Evolutionary conservation across 2,797 vertebrate species (phyloP), one percentile per base, ranked within the genome.

Genomic region (Hydrocynus forskahlii): DNA sequence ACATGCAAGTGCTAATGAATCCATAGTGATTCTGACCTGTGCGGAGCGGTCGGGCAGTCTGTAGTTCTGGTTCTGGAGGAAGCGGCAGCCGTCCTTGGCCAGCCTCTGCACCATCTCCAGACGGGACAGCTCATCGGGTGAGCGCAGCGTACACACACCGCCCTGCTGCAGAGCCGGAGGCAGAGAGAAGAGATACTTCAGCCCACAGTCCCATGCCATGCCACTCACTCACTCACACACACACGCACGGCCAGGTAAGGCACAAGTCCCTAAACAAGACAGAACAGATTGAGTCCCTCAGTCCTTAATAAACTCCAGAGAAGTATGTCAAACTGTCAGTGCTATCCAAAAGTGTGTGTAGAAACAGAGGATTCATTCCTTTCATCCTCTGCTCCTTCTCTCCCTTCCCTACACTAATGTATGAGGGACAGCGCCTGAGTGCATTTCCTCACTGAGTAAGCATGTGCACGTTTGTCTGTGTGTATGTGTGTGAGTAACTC

Each of bases 161-260:
- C 89, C 95, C 94, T 92, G 96, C 96, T 99, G 97, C 82, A 98
- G 92, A 86, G 93, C 95, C 90, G 96, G 96, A 91, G 97, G 95
- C 91, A 98, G 91, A 94, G 95, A 93, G 84, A 98, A 98, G 75
- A 98, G 90, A 91, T 97, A 98, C 94, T 95, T 99, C 92, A 99
- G 93, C 83, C 97, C 97, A 76, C 97, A 99, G 67, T 96, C 96
- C 97, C 96, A 99, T 89, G 97, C 96, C 97, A 99, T 98, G 92
- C 85, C 78, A 35, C 40, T 38, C 66, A 64, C 13, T 10, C 70
- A 57, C 19, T 29, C 78, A 69, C 50, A 73, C 64, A 40, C 19
- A 35, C 78, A 69, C 50, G 64, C 64, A 8, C 1, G 74, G 7
- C 35, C 16, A 38, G 43, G 43, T 75, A n/a, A 66, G 57, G 17